Percentiles rank a stretch among this genome's conserved stretches.
Evolutionary conservation across 2,797 vertebrate genomes (phyloP).

Genomic region (Megaceryle alcyon): DNA sequence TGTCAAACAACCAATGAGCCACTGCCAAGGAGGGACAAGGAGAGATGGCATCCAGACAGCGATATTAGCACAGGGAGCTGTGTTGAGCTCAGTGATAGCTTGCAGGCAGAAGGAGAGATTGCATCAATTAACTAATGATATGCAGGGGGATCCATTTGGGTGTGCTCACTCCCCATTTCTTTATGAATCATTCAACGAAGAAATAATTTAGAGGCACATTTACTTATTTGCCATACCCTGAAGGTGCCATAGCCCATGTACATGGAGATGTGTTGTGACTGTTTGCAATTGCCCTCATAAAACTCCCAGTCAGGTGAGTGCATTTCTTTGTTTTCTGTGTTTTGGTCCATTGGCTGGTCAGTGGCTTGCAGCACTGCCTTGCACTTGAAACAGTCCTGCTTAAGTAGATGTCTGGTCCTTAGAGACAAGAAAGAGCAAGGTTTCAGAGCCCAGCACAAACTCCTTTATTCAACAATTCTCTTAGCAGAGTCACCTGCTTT

Average conservation of each 20-base stretch:
- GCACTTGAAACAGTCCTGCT: neutral
- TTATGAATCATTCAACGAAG: neutral
- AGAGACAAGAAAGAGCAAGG: neutral
- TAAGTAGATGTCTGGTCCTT: neutral
- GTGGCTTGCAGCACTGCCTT: neutral
- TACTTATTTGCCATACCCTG: neutral
- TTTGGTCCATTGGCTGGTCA: neutral
- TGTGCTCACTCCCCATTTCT: neutral
- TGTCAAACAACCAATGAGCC: neutral
- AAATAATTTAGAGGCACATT: neutral
- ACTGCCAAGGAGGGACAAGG: neutral
- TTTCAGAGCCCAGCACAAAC: neutral
- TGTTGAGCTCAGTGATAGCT: fast-evolving
- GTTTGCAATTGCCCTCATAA: neutral
- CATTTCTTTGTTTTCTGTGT: neutral
- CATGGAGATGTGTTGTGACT: fast-evolving
- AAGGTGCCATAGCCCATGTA: fast-evolving
- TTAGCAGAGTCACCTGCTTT: neutral
- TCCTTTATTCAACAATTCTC: neutral
- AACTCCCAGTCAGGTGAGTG: neutral
- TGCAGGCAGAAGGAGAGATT: neutral
- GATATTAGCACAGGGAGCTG: neutral
- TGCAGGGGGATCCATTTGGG: neutral
- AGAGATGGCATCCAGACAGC: neutral
- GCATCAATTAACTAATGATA: neutral